Conservation (phyloP, 2,888 invertebrate genomes). For the Crocallis elinguaria region DNA sequence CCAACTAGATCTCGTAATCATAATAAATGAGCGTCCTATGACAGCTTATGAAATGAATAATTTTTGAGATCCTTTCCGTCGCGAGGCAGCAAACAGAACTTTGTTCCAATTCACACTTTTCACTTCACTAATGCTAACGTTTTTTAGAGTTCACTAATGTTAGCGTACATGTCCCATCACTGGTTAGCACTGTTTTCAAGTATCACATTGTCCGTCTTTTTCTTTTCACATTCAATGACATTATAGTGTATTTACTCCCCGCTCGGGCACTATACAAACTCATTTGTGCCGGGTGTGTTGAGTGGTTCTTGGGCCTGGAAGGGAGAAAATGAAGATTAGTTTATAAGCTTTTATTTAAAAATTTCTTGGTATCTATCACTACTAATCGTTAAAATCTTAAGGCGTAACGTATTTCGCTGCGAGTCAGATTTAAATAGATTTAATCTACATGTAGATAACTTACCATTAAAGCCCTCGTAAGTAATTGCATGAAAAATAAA, state of each 20-base stretch:
- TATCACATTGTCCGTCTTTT: constrained; percentile 82
- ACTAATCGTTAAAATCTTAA: no score
- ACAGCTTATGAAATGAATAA: constrained; percentile 47
- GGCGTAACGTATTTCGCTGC: no score
- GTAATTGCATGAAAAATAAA: constrained; percentile 81
- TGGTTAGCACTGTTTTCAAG: constrained; percentile 74
- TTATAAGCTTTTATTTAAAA: constrained; percentile 23
- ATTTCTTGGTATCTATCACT: background rate
- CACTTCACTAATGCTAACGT: constrained; percentile 72
- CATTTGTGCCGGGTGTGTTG: constrained; percentile 91
- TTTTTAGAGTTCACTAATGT: constrained; percentile 67
- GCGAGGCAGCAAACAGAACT: constrained; percentile 64
- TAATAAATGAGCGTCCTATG: constrained; percentile 39
- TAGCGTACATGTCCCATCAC: constrained; percentile 72
- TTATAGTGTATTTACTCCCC: constrained; percentile 79
- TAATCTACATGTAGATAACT: constrained; percentile 57
- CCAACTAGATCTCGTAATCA: constrained; percentile 49
- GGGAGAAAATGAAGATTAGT: constrained; percentile 55
- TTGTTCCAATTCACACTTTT: constrained; percentile 63
- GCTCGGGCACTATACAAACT: constrained; percentile 88
- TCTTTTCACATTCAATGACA: constrained; percentile 81
- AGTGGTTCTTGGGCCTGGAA: constrained; percentile 93
- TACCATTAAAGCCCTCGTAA: constrained; percentile 77
- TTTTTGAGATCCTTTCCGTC: constrained; percentile 71
- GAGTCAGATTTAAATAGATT: no score